Evolutionary conservation across 2,797 vertebrate species (phyloP).

Genomic region (Natrix natrix): DNA sequence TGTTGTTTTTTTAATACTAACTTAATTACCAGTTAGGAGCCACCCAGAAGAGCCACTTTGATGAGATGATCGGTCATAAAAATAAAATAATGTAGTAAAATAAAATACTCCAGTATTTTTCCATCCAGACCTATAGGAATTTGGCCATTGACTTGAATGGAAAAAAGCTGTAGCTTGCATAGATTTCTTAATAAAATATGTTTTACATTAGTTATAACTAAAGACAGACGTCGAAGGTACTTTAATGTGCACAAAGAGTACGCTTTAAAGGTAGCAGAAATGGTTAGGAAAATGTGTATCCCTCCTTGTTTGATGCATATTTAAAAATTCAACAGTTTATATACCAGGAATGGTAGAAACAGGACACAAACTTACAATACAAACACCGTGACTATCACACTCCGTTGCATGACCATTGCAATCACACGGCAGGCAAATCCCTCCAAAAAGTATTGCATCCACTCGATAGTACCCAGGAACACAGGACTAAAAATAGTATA

Average conservation of each 20-base stretch:
- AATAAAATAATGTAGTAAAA: not conserved
- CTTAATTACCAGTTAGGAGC: not conserved
- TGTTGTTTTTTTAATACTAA: not conserved
- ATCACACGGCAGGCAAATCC: slow-evolving; percentile 89
- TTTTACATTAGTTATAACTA: not conserved
- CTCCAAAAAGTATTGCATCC: slow-evolving; percentile 88
- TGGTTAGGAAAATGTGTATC: not conserved
- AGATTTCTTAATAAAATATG: not conserved
- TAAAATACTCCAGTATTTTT: not conserved
- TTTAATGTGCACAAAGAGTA: not conserved
- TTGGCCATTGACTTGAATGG: not conserved
- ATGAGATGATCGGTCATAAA: not conserved
- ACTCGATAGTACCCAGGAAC: slow-evolving; percentile 86
- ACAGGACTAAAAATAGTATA: slow-evolving; percentile 75
- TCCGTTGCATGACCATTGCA: slow-evolving; percentile 83
- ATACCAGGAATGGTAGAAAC: not conserved
- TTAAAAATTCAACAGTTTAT: not conserved
- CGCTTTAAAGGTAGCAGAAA: not conserved
- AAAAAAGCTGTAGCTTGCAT: slow-evolving; percentile 19
- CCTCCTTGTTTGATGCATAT: not conserved
- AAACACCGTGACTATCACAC: slow-evolving; percentile 83
- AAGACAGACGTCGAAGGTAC: not conserved
- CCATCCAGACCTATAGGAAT: slow-evolving; percentile 3
- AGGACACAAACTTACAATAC: slow-evolving; percentile 79
- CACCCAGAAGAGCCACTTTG: not conserved